Evolutionary conservation across 2,888 invertebrate species (phyloP), one percentile per base, ranked within the genome.

Genomic region (Amaurobius ferox): DNA sequence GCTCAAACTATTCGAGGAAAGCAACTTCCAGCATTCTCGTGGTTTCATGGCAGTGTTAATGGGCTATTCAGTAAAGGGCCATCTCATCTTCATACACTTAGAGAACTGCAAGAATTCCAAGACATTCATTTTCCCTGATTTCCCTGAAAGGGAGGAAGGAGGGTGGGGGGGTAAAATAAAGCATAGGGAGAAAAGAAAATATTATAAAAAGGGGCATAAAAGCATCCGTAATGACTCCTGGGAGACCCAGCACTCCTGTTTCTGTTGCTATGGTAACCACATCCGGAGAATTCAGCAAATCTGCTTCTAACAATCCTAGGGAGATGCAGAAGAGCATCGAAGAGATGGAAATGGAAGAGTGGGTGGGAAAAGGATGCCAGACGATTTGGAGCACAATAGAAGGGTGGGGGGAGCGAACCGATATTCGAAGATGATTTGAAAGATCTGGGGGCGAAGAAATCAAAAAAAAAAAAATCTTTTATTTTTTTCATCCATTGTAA

Each of bases 201-300:
- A 35, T 35, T 35, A 35, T 9, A 35, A 48, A 26, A 30, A 61
- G 35, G 26, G 30, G 44, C 26, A 67, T 66, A 73, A 80, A 80
- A 73, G 73, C 66, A 71, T 77, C 83, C 83, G 71, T 85, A 85
- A 85, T 85, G 83, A 85, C 77, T 85, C 83, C 77, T 77, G 29
- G 30, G 77, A 77, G 83, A 85, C 72, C 71, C 78, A 11, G 55
- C 55, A 55, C 23, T 55, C 55, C 55, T 55, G 55, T 23, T 55
- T 48, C 73, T 67, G 80, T 80, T 80, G 67, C 80, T 67, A 85
- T 85, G 83, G 66, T 77, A 23, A 85, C 83, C 77, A 40, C 83
- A 83, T 83, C 74, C 76, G 62, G 81, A 76, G 23, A 76, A 83
- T 83, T 83, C 81, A 71, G 83, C 83, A 77, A 85, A 85, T 85